Conservation (phyloP, 2,888 invertebrate genomes). For the Dryobota labecula region DNA sequence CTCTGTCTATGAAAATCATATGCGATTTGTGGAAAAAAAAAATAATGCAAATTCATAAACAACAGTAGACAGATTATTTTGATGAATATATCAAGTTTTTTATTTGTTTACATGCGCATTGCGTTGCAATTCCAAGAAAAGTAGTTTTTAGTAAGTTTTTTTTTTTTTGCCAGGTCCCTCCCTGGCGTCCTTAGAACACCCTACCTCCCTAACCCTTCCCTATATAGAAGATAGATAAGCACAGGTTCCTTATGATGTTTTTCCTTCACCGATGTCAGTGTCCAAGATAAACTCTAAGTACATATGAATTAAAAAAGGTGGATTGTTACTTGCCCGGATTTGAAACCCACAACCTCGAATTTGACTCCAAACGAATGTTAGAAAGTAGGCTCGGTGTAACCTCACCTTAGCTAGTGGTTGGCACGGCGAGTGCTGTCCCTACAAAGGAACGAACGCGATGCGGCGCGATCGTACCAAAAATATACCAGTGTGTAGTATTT, state of each 20-base stretch:
- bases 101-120: no score
- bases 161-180: no score
- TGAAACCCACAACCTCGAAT: background rate
- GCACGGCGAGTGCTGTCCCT: slow-evolving; percentile 52
- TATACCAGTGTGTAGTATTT: slow-evolving; percentile 27
- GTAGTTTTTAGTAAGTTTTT: no score
- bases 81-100: no score
- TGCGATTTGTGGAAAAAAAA: no score
- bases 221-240: no score
- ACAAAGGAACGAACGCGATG: slow-evolving; percentile 53
- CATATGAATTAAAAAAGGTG: background rate
- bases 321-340: background rate
- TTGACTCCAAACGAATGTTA: background rate
- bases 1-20: no score
- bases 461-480: slow-evolving; percentile 39
- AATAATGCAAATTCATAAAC: no score
- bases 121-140: no score
- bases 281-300: background rate
- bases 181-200: no score
- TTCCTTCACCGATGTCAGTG: background rate
- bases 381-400: slow-evolving; percentile 20
- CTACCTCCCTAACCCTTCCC: no score
- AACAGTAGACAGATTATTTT: no score
- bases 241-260: background rate
- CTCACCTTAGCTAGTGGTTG: slow-evolving; percentile 51